phyloP scores from a whole-genome alignment of 2,888 invertebrate genomes.

The Acrobasis consociella region DNA sequence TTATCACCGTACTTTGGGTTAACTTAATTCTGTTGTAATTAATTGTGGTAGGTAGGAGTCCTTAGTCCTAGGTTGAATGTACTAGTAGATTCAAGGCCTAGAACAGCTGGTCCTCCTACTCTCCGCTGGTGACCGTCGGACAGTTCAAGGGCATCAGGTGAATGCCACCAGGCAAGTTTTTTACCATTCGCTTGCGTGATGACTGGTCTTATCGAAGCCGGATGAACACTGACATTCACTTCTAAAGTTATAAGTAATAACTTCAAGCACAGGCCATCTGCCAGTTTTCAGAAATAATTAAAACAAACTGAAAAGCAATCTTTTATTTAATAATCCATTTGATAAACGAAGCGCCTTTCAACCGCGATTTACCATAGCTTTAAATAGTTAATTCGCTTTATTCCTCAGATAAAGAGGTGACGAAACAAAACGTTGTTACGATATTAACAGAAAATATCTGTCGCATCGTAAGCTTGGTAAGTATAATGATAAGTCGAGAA shows the following conservation, averaged over 20 bases:
- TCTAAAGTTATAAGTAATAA: constrained; percentile 47
- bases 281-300: not conserved
- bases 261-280: not conserved
- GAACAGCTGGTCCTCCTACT: constrained; percentile 68
- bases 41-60: constrained; percentile 30
- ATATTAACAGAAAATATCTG: constrained; percentile 14
- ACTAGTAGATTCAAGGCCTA: constrained; percentile 72
- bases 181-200: constrained; percentile 69
- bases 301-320: not conserved
- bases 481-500: constrained; percentile 37
- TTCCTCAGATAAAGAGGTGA: not conserved
- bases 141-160: constrained; percentile 79
- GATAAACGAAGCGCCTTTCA: constrained; percentile 31
- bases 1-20: constrained; percentile 20
- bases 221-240: constrained; percentile 59
- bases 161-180: constrained; percentile 76
- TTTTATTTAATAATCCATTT: constrained; percentile 30
- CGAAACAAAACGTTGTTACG: constrained; percentile 15
- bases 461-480: constrained; percentile 1
- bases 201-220: constrained; percentile 66
- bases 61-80: constrained; percentile 66
- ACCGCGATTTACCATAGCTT: constrained; percentile 8
- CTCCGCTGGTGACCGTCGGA: constrained; percentile 56
- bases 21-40: constrained; percentile 9
- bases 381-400: constrained; percentile 17